Conservation (phyloP, 2,797 vertebrate species). For the Propithecus deckenii region DNA sequence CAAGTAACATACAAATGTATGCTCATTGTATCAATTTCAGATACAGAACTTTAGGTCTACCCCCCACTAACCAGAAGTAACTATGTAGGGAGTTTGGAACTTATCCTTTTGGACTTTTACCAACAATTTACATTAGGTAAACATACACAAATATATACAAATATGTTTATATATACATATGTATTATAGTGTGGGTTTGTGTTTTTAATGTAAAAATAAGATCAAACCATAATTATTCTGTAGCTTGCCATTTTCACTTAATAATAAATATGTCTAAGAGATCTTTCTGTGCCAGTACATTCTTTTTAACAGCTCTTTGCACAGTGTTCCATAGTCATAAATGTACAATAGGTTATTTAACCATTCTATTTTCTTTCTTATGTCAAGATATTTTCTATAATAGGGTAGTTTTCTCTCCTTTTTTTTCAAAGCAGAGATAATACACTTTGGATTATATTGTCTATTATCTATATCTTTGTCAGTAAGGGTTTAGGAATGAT, state of each 20-base stretch:
- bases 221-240: slow-evolving; percentile 6
- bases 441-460: neutral
- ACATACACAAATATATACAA: neutral
- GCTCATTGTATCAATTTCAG: neutral
- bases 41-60: neutral
- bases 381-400: neutral
- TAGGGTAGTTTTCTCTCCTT: neutral
- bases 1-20: neutral
- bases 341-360: neutral
- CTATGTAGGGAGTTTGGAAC: neutral
- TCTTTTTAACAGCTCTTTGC: neutral
- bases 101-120: neutral
- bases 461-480: neutral
- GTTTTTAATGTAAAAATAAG: slow-evolving; percentile 32
- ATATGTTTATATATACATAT: neutral
- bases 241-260: slow-evolving; percentile 18
- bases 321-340: neutral
- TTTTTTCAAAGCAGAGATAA: slow-evolving; percentile 16
- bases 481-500: neutral
- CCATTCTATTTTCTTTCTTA: slow-evolving; percentile 5
- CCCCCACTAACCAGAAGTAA: neutral
- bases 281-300: neutral
- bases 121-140: neutral
- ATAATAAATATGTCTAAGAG: neutral
- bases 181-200: neutral